Conservation (phyloP, 1,140 invertebrate genomes). For the Drosophila oshimai region DNA sequence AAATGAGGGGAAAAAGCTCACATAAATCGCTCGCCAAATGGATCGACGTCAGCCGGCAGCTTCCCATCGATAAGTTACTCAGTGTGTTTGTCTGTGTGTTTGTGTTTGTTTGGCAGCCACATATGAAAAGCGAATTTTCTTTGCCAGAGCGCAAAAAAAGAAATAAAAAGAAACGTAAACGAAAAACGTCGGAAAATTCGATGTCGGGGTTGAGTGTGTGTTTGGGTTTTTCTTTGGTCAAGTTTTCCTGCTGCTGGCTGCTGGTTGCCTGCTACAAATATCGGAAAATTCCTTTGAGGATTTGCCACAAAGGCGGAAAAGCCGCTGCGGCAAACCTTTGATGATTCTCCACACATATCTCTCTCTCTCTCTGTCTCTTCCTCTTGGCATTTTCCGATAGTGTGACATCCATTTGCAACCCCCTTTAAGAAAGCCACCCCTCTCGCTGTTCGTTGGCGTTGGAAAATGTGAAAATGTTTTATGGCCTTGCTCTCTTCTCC, state of each 20-base stretch:
- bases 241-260: slow-evolving; percentile 56
- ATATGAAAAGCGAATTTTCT: slow-evolving; percentile 80
- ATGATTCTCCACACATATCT: slow-evolving; percentile 68
- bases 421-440: slow-evolving; percentile 51
- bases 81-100: slow-evolving; percentile 1
- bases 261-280: slow-evolving; percentile 79
- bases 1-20: slow-evolving; percentile 20
- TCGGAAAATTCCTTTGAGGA: slow-evolving; percentile 83
- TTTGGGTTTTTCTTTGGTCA: slow-evolving; percentile 74
- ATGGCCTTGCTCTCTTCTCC: slow-evolving; percentile 30
- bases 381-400: slow-evolving; percentile 62
- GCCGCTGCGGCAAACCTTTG: slow-evolving; percentile 78
- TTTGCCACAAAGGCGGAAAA: slow-evolving; percentile 79
- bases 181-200: slow-evolving; percentile 71
- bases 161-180: slow-evolving; percentile 38
- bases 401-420: slow-evolving; percentile 66
- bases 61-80: slow-evolving; percentile 64
- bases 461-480: slow-evolving; percentile 79
- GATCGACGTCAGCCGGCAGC: slow-evolving; percentile 68
- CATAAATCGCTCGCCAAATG: slow-evolving; percentile 52
- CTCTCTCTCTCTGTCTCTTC: slow-evolving; percentile 7
- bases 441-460: slow-evolving; percentile 34
- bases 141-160: slow-evolving; percentile 54
- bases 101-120: slow-evolving; percentile 32
- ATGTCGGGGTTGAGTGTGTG: slow-evolving; percentile 49